These are phyloP conservation scores for Venusia cambrica DNA, from an alignment of 2,888 invertebrate species.

Conservation along the genomic window DNA sequence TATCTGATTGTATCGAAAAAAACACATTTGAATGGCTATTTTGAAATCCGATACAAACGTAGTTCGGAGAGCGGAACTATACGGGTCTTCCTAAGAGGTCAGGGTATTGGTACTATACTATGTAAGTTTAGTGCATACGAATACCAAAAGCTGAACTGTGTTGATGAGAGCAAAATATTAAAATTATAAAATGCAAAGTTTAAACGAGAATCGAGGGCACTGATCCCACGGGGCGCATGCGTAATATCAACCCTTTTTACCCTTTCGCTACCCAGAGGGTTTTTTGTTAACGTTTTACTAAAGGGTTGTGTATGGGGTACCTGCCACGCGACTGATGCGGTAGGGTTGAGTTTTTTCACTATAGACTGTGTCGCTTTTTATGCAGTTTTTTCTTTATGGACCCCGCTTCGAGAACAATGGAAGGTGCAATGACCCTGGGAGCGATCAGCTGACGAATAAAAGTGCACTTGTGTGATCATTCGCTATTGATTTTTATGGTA, in stretches of 20 bases:
- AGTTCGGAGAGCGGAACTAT: too few species aligned
- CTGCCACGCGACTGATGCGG: constrained; percentile 71
- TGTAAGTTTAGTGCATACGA: too few species aligned
- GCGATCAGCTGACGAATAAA: constrained; percentile 76
- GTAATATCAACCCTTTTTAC: constrained; percentile 78
- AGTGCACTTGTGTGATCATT: constrained; percentile 68
- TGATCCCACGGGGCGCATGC: constrained; percentile 74
- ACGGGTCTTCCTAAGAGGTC: too few species aligned
- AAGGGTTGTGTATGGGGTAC: constrained; percentile 77
- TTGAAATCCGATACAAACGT: too few species aligned
- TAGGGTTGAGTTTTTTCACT: constrained; percentile 75
- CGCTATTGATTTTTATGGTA: constrained; percentile 66
- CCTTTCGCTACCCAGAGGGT: constrained; percentile 74
- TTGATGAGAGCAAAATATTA: constrained; percentile 27
- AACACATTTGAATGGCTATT: too few species aligned
- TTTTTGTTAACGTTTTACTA: constrained; percentile 77
- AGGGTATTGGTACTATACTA: too few species aligned
- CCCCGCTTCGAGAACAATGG: constrained; percentile 54
- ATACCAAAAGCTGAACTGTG: constrained; percentile 4
- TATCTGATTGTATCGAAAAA: too few species aligned
- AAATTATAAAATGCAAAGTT: constrained; percentile 39
- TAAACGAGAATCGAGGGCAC: constrained; percentile 71
- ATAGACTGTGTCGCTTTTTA: constrained; percentile 60
- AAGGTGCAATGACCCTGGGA: constrained; percentile 74
- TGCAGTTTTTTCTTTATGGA: constrained; percentile 62